These are phyloP conservation scores for Melanostoma scalare DNA, from an alignment of 2,888 invertebrate species.

Conservation along the genomic window DNA sequence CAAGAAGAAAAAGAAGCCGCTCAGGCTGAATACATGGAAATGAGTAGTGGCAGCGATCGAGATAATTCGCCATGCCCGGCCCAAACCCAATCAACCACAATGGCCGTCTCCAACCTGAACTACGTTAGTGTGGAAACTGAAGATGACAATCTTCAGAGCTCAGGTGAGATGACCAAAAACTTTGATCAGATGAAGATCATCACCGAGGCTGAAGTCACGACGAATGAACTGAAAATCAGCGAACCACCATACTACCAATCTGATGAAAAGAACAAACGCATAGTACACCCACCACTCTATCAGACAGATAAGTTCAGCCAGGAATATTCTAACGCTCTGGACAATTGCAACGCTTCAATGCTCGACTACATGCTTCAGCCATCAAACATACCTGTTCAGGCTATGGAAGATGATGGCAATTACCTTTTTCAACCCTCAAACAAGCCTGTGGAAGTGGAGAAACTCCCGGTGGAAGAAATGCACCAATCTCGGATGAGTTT, in stretches of 20 bases:
- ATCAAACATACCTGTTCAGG: slow-evolving; percentile 85
- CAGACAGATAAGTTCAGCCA: slow-evolving; percentile 81
- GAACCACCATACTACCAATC: slow-evolving; percentile 82
- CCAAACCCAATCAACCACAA: slow-evolving; percentile 77
- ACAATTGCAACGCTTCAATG: slow-evolving; percentile 78
- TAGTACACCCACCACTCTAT: slow-evolving; percentile 76
- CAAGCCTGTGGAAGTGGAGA: slow-evolving; percentile 78
- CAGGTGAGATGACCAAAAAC: slow-evolving; percentile 79
- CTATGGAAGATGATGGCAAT: slow-evolving; percentile 78
- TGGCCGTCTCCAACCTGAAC: slow-evolving; percentile 81
- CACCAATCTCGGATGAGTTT: slow-evolving; percentile 74
- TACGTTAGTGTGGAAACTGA: slow-evolving; percentile 81
- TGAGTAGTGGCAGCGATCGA: slow-evolving; percentile 81
- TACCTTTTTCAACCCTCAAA: slow-evolving; percentile 81
- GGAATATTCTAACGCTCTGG: slow-evolving; percentile 81
- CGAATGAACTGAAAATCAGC: slow-evolving; percentile 80
- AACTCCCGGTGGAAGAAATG: slow-evolving; percentile 57
- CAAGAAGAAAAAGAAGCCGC: slow-evolving; percentile 34
- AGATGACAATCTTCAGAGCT: slow-evolving; percentile 79
- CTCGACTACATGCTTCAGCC: slow-evolving; percentile 85
- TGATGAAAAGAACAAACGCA: slow-evolving; percentile 78
- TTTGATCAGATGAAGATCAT: slow-evolving; percentile 78
- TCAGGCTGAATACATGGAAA: slow-evolving; percentile 81
- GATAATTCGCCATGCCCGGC: slow-evolving; percentile 77
- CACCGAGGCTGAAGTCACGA: slow-evolving; percentile 78